Percentiles rank a stretch among this genome's conserved stretches.
Evolutionary conservation across 2,888 invertebrate species (phyloP).

Genomic region (Tipula helvola): DNA sequence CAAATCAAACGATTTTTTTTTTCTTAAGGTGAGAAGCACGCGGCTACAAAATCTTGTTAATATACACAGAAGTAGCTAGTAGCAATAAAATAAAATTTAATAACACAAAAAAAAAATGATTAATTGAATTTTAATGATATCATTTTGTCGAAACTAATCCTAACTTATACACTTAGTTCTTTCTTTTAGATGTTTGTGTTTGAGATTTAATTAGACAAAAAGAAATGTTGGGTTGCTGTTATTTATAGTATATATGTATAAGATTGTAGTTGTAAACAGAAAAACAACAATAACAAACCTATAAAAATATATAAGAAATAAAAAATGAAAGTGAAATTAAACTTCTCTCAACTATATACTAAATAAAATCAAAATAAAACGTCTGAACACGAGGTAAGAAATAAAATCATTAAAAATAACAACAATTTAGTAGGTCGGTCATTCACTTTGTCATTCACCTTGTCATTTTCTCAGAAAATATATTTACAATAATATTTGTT

Average conservation of each 20-base stretch:
- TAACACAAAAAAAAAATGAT: neutral
- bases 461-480: neutral
- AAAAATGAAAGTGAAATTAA: neutral
- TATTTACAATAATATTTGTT: neutral
- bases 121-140: slow-evolving; percentile 4
- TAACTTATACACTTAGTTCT: neutral
- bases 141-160: neutral
- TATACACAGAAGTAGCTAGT: neutral
- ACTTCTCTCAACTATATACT: neutral
- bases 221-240: neutral
- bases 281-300: neutral
- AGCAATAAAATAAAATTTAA: neutral
- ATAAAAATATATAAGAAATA: neutral
- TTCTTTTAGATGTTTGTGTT: neutral
- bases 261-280: neutral
- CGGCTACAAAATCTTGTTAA: neutral
- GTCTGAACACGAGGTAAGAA: neutral
- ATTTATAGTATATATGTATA: neutral
- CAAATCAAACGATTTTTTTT: neutral
- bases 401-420: neutral
- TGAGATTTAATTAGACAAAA: neutral
- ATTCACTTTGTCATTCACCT: neutral
- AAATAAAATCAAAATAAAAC: neutral
- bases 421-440: slow-evolving; percentile 4
- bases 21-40: neutral